These are phyloP conservation scores for Corythaixoides concolor DNA, from an alignment of 2,113 vertebrate species.

Conservation along the genomic window DNA sequence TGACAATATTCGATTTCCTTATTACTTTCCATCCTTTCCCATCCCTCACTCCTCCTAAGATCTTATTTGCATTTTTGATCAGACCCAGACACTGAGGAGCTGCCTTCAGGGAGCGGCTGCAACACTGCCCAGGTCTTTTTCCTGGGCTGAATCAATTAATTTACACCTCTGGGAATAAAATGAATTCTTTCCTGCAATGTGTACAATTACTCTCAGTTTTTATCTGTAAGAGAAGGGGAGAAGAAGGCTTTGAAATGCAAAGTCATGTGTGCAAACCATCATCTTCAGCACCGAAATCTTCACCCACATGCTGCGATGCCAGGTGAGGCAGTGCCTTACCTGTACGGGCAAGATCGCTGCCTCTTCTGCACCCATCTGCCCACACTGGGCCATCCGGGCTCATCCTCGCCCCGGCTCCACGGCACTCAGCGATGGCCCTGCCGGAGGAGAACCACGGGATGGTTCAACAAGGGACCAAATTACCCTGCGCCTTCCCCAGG, in stretches of 20 bases:
- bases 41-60: not conserved
- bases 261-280: slow-evolving; percentile 5
- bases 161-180: slow-evolving; percentile 32
- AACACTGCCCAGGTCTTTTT: slow-evolving; percentile 28
- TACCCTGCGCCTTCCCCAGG: not conserved
- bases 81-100: not conserved
- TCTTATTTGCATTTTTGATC: slow-evolving; percentile 61
- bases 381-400: not conserved
- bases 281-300: not conserved
- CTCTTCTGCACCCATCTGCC: not conserved
- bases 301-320: rapidly evolving
- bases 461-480: not conserved
- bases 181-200: not conserved
- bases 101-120: not conserved
- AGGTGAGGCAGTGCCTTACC: slow-evolving; percentile 1
- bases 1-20: not conserved
- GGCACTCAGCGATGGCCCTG: not conserved
- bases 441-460: rapidly evolving
- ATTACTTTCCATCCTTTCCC: not conserved
- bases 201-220: slow-evolving; percentile 7
- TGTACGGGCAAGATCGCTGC: not conserved
- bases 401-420: not conserved
- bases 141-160: slow-evolving; percentile 44
- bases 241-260: slow-evolving; percentile 43
- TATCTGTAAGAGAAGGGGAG: not conserved